Evolutionary conservation across 37 sponge, comb jelly and placozoan species (phyloP).

Genomic region (Axinella damicornis): DNA sequence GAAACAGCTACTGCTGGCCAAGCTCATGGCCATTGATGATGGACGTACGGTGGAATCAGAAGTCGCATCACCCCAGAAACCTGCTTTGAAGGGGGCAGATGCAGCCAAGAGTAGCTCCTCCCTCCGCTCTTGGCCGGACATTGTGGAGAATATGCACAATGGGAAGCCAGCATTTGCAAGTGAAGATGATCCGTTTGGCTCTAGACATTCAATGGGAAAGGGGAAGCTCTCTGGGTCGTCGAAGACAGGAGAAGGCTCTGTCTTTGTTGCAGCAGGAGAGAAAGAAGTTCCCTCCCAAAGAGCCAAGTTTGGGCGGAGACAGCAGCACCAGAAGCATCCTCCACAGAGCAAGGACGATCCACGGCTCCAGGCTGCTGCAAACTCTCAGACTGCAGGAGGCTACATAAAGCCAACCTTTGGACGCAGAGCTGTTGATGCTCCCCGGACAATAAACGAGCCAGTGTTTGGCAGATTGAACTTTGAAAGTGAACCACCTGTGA

Average conservation of each 20-base stretch:
- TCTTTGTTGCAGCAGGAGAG: too few species aligned
- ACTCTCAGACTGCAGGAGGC: not conserved
- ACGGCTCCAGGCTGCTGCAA: not conserved
- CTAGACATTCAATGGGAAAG: conserved; percentile 15
- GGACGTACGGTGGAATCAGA: not conserved
- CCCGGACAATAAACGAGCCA: not conserved
- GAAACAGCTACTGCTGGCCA: conserved; percentile 54
- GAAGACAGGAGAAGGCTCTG: not conserved
- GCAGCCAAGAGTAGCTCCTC: not conserved
- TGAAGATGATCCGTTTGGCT: conserved; percentile 77
- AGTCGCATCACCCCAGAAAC: not conserved
- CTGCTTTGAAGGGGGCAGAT: too few species aligned
- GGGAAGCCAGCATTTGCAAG: conserved; percentile 80
- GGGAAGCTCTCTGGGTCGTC: not conserved
- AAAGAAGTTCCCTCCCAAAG: too few species aligned
- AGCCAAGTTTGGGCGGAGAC: too few species aligned
- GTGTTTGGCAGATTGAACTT: not conserved
- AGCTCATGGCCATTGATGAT: conserved; percentile 62
- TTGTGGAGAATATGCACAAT: conserved; percentile 77
- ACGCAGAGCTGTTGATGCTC: conserved; percentile 17
- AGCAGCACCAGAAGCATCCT: too few species aligned
- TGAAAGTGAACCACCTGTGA: not conserved
- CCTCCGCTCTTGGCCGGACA: conserved; percentile 1
- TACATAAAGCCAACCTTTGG: conserved; percentile 53
- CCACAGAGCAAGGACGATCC: too few species aligned